Conservation (phyloP, 2,888 invertebrate species). For the Noctua pronuba region DNA sequence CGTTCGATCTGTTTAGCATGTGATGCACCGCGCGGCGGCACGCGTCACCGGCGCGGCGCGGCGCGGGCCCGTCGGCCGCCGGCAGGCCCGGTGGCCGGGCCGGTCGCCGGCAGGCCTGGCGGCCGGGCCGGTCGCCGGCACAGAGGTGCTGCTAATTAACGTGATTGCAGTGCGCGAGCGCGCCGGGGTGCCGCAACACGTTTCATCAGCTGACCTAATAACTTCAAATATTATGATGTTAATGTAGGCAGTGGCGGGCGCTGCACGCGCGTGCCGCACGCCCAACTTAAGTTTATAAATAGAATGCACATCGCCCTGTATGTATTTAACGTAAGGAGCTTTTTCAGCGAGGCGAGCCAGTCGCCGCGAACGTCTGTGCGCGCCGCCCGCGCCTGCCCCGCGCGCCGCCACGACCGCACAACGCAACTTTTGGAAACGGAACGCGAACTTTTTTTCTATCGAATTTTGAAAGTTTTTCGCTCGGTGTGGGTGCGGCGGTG, state of each 20-base stretch:
- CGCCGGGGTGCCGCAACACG: conserved; percentile 72
- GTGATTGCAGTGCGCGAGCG: conserved; percentile 57
- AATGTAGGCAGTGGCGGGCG: conserved; percentile 76
- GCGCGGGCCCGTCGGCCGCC: conserved; percentile 12
- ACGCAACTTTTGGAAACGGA: conserved; percentile 76
- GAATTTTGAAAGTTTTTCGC: conserved; percentile 67
- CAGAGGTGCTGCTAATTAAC: conserved; percentile 59
- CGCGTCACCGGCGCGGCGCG: conserved; percentile 5
- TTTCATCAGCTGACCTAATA: conserved; percentile 87
- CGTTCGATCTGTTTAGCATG: conserved; percentile 67
- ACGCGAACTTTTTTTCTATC: conserved; percentile 73
- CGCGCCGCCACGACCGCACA: conserved; percentile 69
- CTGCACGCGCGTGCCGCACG: conserved; percentile 84
- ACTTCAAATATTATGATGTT: conserved; percentile 87
- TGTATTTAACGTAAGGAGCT: conserved; percentile 87
- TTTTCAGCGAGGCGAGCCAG: conserved; percentile 84
- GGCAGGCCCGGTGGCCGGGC: neutral
- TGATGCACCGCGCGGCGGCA: conserved; percentile 51
- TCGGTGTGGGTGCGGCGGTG: conserved; percentile 64
- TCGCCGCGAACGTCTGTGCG: conserved; percentile 82
- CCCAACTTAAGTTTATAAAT: conserved; percentile 89
- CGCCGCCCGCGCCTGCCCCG: conserved; percentile 83
- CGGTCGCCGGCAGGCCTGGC: neutral
- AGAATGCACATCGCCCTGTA: conserved; percentile 87
- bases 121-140: conserved; percentile 7